Conservation (phyloP, 2,888 invertebrate genomes). For the Lissocephala sabroskyi region DNA sequence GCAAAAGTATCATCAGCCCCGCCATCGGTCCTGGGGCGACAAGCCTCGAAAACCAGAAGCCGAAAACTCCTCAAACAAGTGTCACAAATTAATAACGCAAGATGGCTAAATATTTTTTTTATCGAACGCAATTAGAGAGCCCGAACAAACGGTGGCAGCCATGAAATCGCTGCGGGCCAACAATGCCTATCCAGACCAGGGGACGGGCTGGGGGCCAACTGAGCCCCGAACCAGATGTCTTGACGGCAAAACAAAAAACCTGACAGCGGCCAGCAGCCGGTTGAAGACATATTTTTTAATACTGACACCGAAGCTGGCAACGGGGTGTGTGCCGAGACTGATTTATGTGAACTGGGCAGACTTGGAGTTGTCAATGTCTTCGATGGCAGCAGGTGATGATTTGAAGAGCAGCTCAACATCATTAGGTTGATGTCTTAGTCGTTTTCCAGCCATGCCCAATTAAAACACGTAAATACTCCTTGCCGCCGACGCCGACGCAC, state of each 20-base stretch:
- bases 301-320: too few species aligned
- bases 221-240: too few species aligned
- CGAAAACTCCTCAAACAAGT: slow-evolving; percentile 27
- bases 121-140: slow-evolving; percentile 23
- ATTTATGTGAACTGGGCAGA: slow-evolving; percentile 13
- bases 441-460: too few species aligned
- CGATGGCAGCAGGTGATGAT: slow-evolving; percentile 20
- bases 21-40: not conserved
- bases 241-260: slow-evolving; percentile 6
- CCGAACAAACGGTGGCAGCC: not conserved
- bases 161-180: not conserved
- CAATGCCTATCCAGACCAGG: too few species aligned
- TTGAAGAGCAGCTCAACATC: slow-evolving; percentile 1
- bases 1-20: slow-evolving; percentile 10
- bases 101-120: slow-evolving; percentile 36
- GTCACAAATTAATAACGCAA: slow-evolving; percentile 27
- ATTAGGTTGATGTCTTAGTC: slow-evolving; percentile 35
- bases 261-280: not conserved
- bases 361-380: slow-evolving; percentile 20
- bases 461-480: too few species aligned
- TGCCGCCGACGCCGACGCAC: too few species aligned
- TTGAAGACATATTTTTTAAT: too few species aligned
- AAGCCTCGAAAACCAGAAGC: not conserved
- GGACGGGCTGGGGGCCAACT: too few species aligned
- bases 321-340: not conserved